These are phyloP conservation scores for Periparus ater DNA, from an alignment of 2,797 vertebrate genomes.

Conservation along the genomic window DNA sequence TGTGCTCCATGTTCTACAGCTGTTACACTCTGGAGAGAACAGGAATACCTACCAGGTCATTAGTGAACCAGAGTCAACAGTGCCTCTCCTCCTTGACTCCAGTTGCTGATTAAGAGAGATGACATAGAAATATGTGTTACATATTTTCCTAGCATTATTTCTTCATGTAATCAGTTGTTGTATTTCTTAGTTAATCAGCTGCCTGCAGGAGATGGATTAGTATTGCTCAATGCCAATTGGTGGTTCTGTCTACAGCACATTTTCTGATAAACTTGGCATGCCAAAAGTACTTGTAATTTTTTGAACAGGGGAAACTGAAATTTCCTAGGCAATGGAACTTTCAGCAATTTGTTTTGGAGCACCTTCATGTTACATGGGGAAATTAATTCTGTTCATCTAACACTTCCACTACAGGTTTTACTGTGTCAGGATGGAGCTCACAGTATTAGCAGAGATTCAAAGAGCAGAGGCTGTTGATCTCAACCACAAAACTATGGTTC, in stretches of 20 bases:
- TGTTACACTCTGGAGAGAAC: not conserved
- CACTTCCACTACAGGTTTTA: not conserved
- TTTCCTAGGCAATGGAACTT: not conserved
- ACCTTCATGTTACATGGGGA: not conserved
- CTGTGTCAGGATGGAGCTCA: not conserved
- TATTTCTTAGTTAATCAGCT: conserved; percentile 22
- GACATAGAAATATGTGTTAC: not conserved
- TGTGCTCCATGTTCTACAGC: not conserved
- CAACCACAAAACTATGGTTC: not conserved
- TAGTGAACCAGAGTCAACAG: not conserved
- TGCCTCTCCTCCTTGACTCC: not conserved
- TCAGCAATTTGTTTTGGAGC: not conserved
- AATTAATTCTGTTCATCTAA: not conserved
- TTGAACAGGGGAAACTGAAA: not conserved
- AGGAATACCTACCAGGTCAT: not conserved
- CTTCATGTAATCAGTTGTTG: not conserved
- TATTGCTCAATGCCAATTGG: not conserved
- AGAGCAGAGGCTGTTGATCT: not conserved
- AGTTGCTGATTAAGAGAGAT: conserved; percentile 14
- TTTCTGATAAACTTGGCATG: not conserved
- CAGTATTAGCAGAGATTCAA: not conserved
- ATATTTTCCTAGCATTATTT: conserved; percentile 28
- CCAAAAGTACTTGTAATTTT: not conserved
- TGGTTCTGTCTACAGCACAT: not conserved
- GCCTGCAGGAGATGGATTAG: not conserved